Evolutionary conservation across 2,888 invertebrate species (phyloP), one percentile per base, ranked within the genome.

Genomic region (Lithophane leautieri): DNA sequence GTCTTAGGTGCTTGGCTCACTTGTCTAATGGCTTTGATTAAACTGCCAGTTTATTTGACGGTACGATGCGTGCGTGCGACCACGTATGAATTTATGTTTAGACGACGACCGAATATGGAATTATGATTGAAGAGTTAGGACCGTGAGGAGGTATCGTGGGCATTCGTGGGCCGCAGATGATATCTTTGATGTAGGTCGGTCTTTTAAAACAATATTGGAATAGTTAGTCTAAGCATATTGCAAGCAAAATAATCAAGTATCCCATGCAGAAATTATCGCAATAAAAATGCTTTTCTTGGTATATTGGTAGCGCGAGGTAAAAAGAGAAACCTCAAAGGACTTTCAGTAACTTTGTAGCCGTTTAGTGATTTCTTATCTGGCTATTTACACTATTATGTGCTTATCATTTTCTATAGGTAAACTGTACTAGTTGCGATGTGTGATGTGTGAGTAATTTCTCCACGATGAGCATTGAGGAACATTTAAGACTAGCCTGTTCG

Each of bases 31-130:
- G 95, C 94, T 96, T 96, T 96, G 96, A 96, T 96, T 96, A 96
- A 95, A 96, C 96, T 96, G 96, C 95, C 96, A 96, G 96, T 96
- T 96, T 96, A 95, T 96, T 96, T 95, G 95, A 95, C 95, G 95
- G 94, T 96, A 94, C 93, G 95, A 92, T 96, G 95, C 95, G 95
- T 94, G 92, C 93, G 93, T 93, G 93, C 93, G 93, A 90, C 95
- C 95, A 95, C 94, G 94, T 95, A 95, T 96, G 94, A 95, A 96
- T 96, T 96, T 95, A 95, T 95, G 95, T 95, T 94, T 94, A 94
- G 94, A 91, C 94, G 94, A 92, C 92, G 92, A 91, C 92, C 91
- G 92, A 92, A 91, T 93, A 92, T 93, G 93, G 92, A 94, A 94
- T 94, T 95, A 93, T 94, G 93, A 94, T 93, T 91, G 91, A 92